Evolutionary conservation across 2,888 invertebrate species (phyloP), one percentile per base, ranked within the genome.

Genomic region (Conomelus anceps): DNA sequence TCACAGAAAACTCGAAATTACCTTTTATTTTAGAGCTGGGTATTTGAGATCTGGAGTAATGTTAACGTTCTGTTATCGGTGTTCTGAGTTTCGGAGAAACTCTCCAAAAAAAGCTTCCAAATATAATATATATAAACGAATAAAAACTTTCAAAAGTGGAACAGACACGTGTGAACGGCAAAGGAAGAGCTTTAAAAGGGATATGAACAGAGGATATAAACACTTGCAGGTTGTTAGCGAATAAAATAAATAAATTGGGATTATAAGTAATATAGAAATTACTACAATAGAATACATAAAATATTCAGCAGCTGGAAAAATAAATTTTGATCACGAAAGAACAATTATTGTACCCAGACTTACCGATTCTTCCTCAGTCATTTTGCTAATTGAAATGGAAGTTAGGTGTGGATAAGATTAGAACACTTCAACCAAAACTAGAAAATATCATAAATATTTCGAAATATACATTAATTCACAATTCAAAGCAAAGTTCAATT

Each of bases 341-440:
- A n/a, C 63, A 63, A 63, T 34, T 4, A 63, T n/a, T 63, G 4
- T 34, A 63, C 63, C n/a, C n/a, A 3, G n/a, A 63, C 63, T 63
- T 63, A 63, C 63, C 63, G 94, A 93, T 91, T 94, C 94, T 92
- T 94, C 94, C 92, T 94, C 94, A 22, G 94, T 93, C 94, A 94
- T 94, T 92, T 92, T 93, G 86, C 90, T 84, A 89, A 6, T 20
- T n/a, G n/a, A 22, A 89, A 23, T 63, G n/a, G n/a, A 63, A 63
- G 63, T n/a, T 63, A 63, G n/a, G 7, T n/a, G n/a, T 63, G 7
- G n/a, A 63, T n/a, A 0, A 7, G n/a, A 63, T n/a, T 63, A 7
- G 7, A 63, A 63, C 63, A 63, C 63, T 63, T 63, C 63, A 63
- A n/a, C n/a, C n/a, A 7, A 63, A 20, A 63, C 63, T 63, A 63